Percentiles rank a stretch among this genome's conserved stretches.
Evolutionary conservation across 2,797 vertebrate genomes (phyloP).

Genomic region (Microcaecilia unicolor): DNA sequence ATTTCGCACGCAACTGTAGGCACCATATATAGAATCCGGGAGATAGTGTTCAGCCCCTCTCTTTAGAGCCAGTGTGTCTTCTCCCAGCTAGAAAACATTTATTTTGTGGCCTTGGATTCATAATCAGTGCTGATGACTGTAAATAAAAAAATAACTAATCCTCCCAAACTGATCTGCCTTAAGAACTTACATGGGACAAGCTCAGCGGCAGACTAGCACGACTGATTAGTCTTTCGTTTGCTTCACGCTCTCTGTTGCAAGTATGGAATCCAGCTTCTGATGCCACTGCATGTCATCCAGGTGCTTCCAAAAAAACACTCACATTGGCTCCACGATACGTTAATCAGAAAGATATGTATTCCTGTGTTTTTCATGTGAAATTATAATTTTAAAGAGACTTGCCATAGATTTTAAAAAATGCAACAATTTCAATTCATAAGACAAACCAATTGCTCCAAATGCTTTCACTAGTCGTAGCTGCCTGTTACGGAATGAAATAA

Average conservation of each 20-base stretch:
- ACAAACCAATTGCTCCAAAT: no score
- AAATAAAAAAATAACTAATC: neutral
- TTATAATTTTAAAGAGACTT: no score
- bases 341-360: neutral
- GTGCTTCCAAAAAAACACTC: neutral
- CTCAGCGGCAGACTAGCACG: no score
- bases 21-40: no score
- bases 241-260: neutral
- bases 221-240: neutral
- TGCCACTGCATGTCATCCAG: neutral
- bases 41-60: neutral
- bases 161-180: no score
- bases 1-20: no score
- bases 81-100: neutral
- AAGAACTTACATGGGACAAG: no score
- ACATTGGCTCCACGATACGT: neutral
- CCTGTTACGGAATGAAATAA: no score
- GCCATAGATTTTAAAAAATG: no score
- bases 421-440: no score
- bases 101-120: conserved; percentile 1
- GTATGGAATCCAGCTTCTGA: conserved; percentile 1
- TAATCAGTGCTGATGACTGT: neutral
- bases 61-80: neutral
- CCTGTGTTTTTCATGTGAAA: no score
- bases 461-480: no score